These are phyloP conservation scores for Caenorhabditis elegans DNA, from an alignment of 1,140 invertebrate genomes.

Conservation along the genomic window DNA sequence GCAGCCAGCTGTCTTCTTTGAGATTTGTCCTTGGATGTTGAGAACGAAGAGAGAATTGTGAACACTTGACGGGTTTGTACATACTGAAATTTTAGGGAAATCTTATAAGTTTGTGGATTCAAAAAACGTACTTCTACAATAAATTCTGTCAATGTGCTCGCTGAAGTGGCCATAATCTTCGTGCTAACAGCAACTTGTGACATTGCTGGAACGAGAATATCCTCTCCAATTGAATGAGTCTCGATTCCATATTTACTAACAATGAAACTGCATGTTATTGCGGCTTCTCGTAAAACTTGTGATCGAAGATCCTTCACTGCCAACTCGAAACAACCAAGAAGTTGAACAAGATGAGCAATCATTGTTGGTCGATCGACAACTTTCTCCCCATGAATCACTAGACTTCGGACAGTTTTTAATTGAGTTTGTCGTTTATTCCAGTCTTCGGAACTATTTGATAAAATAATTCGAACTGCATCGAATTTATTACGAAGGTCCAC, in stretches of 20 bases:
- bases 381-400: slow-evolving; percentile 10
- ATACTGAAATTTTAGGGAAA: background rate
- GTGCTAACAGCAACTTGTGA: slow-evolving; percentile 5
- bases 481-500: slow-evolving; percentile 16
- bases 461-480: background rate
- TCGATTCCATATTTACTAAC: slow-evolving; percentile 20
- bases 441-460: slow-evolving; percentile 10
- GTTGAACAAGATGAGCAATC: background rate
- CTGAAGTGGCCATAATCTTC: slow-evolving; percentile 20
- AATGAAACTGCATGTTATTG: background rate
- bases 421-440: slow-evolving; percentile 14
- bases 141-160: slow-evolving; percentile 2
- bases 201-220: background rate
- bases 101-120: background rate
- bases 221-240: background rate
- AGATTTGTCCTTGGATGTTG: slow-evolving; percentile 3
- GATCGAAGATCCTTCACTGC: background rate
- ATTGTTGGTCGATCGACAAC: slow-evolving; percentile 7
- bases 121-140: background rate
- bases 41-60: background rate
- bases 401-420: slow-evolving; percentile 5
- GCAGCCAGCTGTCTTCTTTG: background rate
- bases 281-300: background rate
- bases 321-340: background rate
- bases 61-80: slow-evolving; percentile 7